phyloP scores from a whole-genome alignment of 2,888 invertebrate species.

The Morinoia aosen region DNA sequence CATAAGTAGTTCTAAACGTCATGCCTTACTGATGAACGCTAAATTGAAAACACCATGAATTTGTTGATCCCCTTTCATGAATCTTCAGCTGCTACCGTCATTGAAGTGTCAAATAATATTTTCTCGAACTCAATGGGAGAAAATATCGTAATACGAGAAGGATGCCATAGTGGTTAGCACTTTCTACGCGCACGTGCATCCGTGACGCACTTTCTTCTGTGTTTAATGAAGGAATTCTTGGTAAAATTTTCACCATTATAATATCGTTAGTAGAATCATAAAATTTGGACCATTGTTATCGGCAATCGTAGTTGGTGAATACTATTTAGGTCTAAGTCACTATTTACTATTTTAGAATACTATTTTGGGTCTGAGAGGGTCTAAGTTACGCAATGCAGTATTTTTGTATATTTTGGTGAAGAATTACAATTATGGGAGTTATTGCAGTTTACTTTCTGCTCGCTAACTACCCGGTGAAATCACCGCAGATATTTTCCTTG shows the following conservation, averaged over 20 bases:
- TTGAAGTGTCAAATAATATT: not conserved
- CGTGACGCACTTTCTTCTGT: not conserved
- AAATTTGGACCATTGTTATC: not conserved
- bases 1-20: not conserved
- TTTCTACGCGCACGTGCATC: not conserved
- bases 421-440: not conserved
- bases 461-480: not conserved
- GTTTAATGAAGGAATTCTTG: not conserved
- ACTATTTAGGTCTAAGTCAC: too few species aligned
- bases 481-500: not conserved
- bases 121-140: not conserved
- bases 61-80: not conserved
- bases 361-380: not conserved
- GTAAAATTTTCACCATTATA: not conserved
- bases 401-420: not conserved
- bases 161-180: not conserved
- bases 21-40: not conserved
- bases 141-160: not conserved
- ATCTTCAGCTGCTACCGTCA: not conserved
- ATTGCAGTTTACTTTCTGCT: not conserved
- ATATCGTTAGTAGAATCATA: not conserved
- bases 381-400: not conserved
- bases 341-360: too few species aligned
- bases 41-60: not conserved
- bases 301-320: not conserved